Percentiles rank a stretch among this genome's conserved stretches.
These are phyloP conservation scores for Drosophila tanythrix DNA, from an alignment of 2,888 invertebrate species.

Conservation along the genomic window DNA sequence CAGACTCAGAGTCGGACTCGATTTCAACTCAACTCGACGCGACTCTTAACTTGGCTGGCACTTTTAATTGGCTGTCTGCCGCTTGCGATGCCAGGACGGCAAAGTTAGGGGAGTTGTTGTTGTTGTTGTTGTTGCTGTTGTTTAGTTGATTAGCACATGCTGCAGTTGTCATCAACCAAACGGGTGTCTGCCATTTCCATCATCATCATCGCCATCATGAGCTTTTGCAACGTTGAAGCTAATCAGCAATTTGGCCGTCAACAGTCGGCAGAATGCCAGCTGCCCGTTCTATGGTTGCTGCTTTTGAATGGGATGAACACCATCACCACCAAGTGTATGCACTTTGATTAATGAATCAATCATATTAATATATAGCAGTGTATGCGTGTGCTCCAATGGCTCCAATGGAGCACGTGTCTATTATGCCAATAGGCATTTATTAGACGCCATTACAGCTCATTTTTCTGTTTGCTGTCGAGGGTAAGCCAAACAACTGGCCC, in stretches of 20 bases:
- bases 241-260: constrained; percentile 56
- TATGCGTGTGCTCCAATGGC: constrained; percentile 23
- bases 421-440: constrained; percentile 68
- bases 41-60: constrained; percentile 51
- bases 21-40: constrained; percentile 23
- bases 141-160: constrained; percentile 49
- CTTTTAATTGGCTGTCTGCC: constrained; percentile 72
- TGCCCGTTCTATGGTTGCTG: background rate
- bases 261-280: constrained; percentile 49
- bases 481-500: constrained; percentile 4
- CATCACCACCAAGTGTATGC: constrained; percentile 9
- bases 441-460: constrained; percentile 60
- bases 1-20: constrained; percentile 20
- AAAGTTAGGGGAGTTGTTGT: constrained; percentile 14
- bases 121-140: constrained; percentile 18
- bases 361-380: constrained; percentile 29
- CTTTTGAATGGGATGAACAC: constrained; percentile 42
- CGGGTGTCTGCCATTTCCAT: constrained; percentile 38
- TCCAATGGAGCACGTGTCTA: constrained; percentile 67
- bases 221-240: constrained; percentile 51
- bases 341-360: constrained; percentile 61
- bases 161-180: constrained; percentile 64
- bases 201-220: constrained; percentile 25
- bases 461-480: constrained; percentile 2
- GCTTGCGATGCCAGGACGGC: constrained; percentile 18